Evolutionary conservation across 2,113 vertebrate genomes (phyloP).

Genomic region (Neodon shergylaensis): DNA sequence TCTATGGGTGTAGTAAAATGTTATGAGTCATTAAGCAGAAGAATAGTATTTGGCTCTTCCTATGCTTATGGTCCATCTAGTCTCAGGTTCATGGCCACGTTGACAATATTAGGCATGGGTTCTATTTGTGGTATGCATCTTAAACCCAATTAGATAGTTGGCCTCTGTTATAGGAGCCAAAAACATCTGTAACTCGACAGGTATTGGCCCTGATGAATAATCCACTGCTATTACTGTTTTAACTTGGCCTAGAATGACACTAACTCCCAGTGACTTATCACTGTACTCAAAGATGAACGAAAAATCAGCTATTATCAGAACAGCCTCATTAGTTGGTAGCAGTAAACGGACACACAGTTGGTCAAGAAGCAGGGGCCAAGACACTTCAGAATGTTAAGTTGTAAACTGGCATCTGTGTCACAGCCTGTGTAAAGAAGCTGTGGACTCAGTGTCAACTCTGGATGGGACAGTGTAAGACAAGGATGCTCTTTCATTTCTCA

Average conservation of each 20-base stretch:
- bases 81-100: not conserved
- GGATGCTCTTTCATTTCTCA: no score
- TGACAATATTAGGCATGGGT: not conserved
- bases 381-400: not conserved
- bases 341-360: not conserved
- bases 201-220: no score
- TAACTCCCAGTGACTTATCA: not conserved
- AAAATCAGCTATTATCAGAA: not conserved
- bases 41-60: not conserved
- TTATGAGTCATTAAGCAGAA: not conserved
- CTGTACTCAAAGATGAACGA: not conserved
- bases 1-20: not conserved
- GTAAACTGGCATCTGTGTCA: not conserved
- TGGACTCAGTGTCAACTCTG: not conserved
- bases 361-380: not conserved
- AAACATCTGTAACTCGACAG: not conserved
- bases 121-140: not conserved
- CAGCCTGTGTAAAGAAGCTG: not conserved
- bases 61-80: not conserved
- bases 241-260: not conserved
- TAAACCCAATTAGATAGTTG: not conserved
- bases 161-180: not conserved
- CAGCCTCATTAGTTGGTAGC: not conserved
- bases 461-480: not conserved
- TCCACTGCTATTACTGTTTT: not conserved